Evolutionary conservation across 2,797 vertebrate species (phyloP), one percentile per base, ranked within the genome.

Genomic region (Ambastaia sidthimunki): DNA sequence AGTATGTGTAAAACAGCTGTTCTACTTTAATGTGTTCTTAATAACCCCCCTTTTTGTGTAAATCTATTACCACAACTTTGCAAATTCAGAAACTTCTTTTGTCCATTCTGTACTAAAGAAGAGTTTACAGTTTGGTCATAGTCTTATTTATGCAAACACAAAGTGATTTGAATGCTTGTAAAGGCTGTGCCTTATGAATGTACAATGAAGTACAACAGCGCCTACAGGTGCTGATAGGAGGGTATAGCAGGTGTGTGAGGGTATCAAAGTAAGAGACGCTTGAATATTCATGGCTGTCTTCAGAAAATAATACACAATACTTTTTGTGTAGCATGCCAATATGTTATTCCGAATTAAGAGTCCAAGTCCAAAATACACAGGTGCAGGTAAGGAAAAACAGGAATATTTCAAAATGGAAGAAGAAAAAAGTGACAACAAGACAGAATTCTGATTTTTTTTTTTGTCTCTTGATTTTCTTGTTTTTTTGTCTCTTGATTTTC

Each of bases 1-100:
- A 44, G 13, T 67, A 44, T 59, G 74, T 15, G 25, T 19, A 28
- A 54, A 78, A 68, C 81, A 85, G 34, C 72, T 81, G 78, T 85
- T 71, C 62, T 16, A 18, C 65, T 81, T 80, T 70, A 57, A 74
- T 3, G 13, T 47, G 52, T 52, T 71, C 60, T 71, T 78, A 77
- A 76, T 78, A 82, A 25, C 50, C 37, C 19, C 6, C 23, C 21
- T 18, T 41, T 19, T 62, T 44, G 50, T 28, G 28, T 54, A 15
- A 44, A 23, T 47, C 48, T 18, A 4, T 12, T 21, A 21, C 12
- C n/a, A 54, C 50, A 54, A 4, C 18, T n/a, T 52, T 52, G 5
- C 4, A 23, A 12, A 10, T 19, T 23, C 2, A 59, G 21, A 21
- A 59, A 1, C 16, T 9, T 67, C 11, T 60, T 23, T 21, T 59